Conservation (phyloP, 1,140 invertebrate genomes). For the Zaprionus gabonicus region DNA sequence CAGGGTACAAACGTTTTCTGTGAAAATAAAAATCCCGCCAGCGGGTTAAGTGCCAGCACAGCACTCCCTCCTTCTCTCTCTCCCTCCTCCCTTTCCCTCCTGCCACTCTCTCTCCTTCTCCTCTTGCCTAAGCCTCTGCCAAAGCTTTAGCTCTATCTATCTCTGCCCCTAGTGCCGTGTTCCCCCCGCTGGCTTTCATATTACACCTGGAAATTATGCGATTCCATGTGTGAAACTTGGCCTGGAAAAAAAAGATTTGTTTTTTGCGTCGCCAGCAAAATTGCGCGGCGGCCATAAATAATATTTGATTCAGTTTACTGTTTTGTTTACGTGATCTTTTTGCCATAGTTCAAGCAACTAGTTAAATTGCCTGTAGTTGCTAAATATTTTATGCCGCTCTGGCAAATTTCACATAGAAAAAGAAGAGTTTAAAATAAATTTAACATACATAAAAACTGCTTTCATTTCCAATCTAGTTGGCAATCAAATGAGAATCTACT, state of each 20-base stretch:
- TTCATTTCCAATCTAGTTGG: neutral
- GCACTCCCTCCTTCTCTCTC: neutral
- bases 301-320: constrained; percentile 64
- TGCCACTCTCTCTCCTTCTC: too few species aligned
- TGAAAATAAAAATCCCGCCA: constrained; percentile 23
- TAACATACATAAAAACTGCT: neutral
- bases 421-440: neutral
- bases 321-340: constrained; percentile 13
- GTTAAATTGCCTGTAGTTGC: constrained; percentile 37
- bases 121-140: constrained; percentile 8
- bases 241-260: constrained; percentile 43
- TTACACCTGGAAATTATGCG: constrained; percentile 64
- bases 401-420: constrained; percentile 32
- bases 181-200: constrained; percentile 26
- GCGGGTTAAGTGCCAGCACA: constrained; percentile 40
- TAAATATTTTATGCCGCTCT: constrained; percentile 60
- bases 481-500: neutral
- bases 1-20: constrained; percentile 24
- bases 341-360: constrained; percentile 26
- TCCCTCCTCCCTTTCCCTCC: neutral
- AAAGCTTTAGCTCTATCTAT: neutral
- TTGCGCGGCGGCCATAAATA: constrained; percentile 55
- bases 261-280: constrained; percentile 53
- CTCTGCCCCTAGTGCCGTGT: neutral
- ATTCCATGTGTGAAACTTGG: constrained; percentile 59